These are phyloP conservation scores for Hoplodrina ambigua DNA, from an alignment of 2,888 invertebrate species.

Conservation along the genomic window DNA sequence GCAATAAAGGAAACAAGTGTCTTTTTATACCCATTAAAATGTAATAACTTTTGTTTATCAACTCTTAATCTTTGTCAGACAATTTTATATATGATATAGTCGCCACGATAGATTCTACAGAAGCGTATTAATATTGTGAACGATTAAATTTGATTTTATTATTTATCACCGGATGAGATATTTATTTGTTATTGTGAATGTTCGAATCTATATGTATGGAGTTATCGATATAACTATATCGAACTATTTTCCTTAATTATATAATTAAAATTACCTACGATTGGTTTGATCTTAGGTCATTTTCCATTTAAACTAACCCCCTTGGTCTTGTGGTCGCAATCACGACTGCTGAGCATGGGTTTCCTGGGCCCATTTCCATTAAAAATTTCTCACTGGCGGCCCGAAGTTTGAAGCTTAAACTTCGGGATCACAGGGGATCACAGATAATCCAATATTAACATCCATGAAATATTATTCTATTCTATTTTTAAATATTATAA, in stretches of 20 bases:
- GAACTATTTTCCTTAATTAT: neutral
- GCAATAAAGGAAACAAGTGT: too few relatives aligned
- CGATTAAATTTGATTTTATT: neutral
- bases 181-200: neutral
- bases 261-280: neutral
- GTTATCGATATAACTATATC: neutral
- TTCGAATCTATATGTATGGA: neutral
- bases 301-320: neutral
- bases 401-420: too few relatives aligned
- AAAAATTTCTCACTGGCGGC: too few relatives aligned
- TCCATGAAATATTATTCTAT: too few relatives aligned
- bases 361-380: too few relatives aligned
- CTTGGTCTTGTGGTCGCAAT: too few relatives aligned
- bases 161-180: neutral
- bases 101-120: neutral
- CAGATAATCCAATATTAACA: too few relatives aligned
- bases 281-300: neutral
- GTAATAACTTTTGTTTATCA: neutral
- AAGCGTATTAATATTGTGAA: neutral
- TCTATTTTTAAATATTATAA: too few relatives aligned
- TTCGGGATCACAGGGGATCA: too few relatives aligned
- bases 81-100: neutral
- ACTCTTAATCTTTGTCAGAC: neutral
- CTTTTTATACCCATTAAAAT: neutral
- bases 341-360: too few relatives aligned